Base-by-base conservation (phyloP, 2,888 invertebrate genomes). In the Acrobasis repandana region DNA sequence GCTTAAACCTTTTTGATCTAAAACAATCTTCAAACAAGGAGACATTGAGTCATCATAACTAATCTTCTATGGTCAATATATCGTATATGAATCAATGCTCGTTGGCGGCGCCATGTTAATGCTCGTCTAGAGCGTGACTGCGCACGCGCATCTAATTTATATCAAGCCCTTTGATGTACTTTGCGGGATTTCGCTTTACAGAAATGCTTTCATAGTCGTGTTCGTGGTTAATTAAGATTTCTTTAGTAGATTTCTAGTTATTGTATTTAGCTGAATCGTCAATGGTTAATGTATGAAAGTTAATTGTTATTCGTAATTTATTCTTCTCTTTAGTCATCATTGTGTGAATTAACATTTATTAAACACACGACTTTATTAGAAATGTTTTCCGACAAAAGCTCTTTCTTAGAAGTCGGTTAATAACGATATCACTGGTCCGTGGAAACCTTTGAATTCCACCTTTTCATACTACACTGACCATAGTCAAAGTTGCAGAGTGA, bases 101-200 rank as follows among this genome's bases (percentile, higher is more conserved):
- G 66, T 71, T 78, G 87, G 86, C 87, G 87, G 86, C 87, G 85
- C 84, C 86, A 72, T 78, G 77, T 82, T 82, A 82, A 83, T 80
- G 70, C 75, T 69, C 73, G 75, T 75, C 80, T 68, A 66, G 51
- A 69, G 69, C 77, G 75, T 80, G 80, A 80, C 74, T 72, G 79
- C 78, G 77, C 77, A 54, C 60, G 76, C 79, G 76, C 80, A 76
- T 69, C 68, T 72, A 73, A 83, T 82, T 82, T 82, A 81, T 77
- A 77, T 69, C 65, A 69, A 75, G 67, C 74, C 71, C 88, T 89
- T 89, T 89, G 88, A 88, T 84, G 80, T 87, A 70, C 67, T 67
- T 70, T 73, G 71, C 73, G 65, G 67, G 65, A 69, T 66, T 64
- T 65, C 62, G 61, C 63, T 65, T 80, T 77, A 65, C 60, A 66